Base-by-base conservation (phyloP, 2,888 invertebrate genomes). In the Alloplasta piceator region DNA sequence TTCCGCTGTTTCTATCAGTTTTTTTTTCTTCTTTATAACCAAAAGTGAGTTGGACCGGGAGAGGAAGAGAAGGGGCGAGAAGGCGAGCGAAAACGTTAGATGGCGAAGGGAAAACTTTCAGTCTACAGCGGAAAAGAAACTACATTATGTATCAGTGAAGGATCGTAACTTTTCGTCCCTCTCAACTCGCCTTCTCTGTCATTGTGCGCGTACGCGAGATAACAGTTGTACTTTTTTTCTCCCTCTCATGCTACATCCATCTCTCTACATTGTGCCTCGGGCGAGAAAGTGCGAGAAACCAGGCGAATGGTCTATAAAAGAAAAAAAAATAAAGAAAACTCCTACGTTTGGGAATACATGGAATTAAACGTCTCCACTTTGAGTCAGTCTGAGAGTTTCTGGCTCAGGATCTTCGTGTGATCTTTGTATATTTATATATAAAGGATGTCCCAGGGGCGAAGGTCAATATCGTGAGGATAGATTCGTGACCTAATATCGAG, bases 61-160 rank as follows among this genome's bases (percentile, higher is more conserved):
- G 5, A 58, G 48, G 50, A 12, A 39, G 14, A 16, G 60, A 74
- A 38, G 58, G 7, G 12, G 16, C 7, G 9, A 38, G 9, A 73
- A 48, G 56, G 46, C 38, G 6, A 41, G 12, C 26, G 48, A 26
- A 58, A 38, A 56, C 60, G 66, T 52, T 67, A 68, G 12, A 48
- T 9, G 61, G 58, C 41, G 41, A 64, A 48, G 75, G 48, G 55
- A 71, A 75, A 81, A 81, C 74, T 80, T 78, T 39, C 58, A 68
- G 63, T 56, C 64, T 26, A 26, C 26, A 46, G 63, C 46, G 63
- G 63, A 80, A 79, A 81, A 84, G 77, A 83, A 81, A 81, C 83
- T 81, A 80, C 84, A 84, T 84, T 83, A 84, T 84, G 82, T 83
- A 84, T 84, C 81, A 83, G 81, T 52, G 58, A 26, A 12, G 70